Conservation (phyloP, 2,888 invertebrate species). For the Slavum lentiscoides region DNA sequence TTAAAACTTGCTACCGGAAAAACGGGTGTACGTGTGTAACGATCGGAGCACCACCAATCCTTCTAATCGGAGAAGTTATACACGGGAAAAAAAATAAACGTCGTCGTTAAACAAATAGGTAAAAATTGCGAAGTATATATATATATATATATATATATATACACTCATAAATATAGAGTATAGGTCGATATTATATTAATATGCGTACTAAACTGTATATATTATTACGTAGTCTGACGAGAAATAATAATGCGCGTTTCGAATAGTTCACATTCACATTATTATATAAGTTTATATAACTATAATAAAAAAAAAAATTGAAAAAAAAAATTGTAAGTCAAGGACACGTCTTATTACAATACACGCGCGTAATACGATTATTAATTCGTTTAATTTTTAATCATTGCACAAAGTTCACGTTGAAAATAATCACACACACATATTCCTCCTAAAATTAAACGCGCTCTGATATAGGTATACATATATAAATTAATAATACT, state of each 20-base stretch:
- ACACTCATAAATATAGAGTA: too few relatives aligned
- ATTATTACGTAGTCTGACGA: neutral
- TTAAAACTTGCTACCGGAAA: too few relatives aligned
- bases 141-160: too few relatives aligned
- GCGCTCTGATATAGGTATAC: too few relatives aligned
- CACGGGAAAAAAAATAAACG: too few relatives aligned
- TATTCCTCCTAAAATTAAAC: constrained; percentile 20
- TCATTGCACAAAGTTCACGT: constrained; percentile 4
- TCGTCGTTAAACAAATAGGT: too few relatives aligned
- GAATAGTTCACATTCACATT: neutral
- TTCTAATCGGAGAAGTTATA: too few relatives aligned
- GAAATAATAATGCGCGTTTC: neutral
- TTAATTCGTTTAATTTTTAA: constrained; percentile 1
- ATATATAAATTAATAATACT: neutral
- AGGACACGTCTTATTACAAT: neutral
- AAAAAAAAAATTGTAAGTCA: neutral
- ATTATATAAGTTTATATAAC: neutral
- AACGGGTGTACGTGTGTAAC: too few relatives aligned
- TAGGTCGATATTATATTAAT: too few relatives aligned
- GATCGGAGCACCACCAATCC: too few relatives aligned
- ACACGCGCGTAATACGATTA: neutral
- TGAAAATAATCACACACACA: neutral
- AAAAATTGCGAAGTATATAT: too few relatives aligned
- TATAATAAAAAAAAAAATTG: neutral
- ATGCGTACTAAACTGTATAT: neutral